Evolutionary conservation across 2,888 invertebrate species (phyloP).

Genomic region (Graphium colonna): DNA sequence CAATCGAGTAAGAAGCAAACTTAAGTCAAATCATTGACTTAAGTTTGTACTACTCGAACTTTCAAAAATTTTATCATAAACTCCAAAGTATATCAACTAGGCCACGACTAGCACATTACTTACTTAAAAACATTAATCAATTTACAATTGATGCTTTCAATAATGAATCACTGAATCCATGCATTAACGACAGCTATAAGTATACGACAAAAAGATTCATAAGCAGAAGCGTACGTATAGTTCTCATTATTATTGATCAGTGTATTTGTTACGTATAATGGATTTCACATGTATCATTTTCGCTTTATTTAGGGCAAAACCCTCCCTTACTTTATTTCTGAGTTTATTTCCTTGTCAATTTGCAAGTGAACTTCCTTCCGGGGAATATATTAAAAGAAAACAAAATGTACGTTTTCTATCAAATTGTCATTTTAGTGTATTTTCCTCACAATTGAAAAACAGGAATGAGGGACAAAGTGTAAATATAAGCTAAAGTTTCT

Average conservation of each 20-base stretch:
- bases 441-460: too few species aligned
- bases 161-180: conserved; percentile 5
- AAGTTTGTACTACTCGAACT: too few species aligned
- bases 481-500: too few species aligned
- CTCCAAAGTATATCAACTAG: too few species aligned
- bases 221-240: neutral
- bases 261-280: conserved; percentile 12
- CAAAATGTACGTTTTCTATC: too few species aligned
- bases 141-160: neutral
- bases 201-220: neutral
- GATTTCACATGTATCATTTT: conserved; percentile 11
- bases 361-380: neutral
- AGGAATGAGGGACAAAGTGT: too few species aligned
- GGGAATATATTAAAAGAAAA: too few species aligned
- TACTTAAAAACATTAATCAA: neutral
- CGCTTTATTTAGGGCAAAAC: conserved; percentile 4
- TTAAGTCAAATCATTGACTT: too few species aligned
- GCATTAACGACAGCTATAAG: neutral
- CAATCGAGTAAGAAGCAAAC: too few species aligned
- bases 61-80: too few species aligned
- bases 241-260: conserved; percentile 7
- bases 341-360: neutral
- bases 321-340: neutral
- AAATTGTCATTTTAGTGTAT: too few species aligned
- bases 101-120: too few species aligned